Evolutionary conservation across 2,888 invertebrate species (phyloP).

Genomic region (Polydrusus tereticollis): DNA sequence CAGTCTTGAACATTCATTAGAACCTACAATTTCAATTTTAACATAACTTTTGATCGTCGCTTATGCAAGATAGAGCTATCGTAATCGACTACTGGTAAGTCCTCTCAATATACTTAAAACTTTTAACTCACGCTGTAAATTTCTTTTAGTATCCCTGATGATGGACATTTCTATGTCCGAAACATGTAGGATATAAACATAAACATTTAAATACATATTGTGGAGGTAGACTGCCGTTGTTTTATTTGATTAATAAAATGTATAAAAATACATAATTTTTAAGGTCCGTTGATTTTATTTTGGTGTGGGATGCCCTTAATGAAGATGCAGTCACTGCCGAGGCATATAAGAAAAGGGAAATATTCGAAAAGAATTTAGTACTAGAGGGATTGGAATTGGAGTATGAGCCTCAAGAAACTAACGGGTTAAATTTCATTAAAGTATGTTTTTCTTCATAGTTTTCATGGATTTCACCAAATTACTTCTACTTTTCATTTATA

Average conservation of each 20-base stretch:
- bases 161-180: too few species aligned
- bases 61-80: too few species aligned
- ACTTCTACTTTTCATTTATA: too few species aligned
- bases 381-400: slow-evolving; percentile 83
- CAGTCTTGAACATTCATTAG: too few species aligned
- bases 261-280: not conserved
- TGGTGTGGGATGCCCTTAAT: slow-evolving; percentile 79
- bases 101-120: too few species aligned
- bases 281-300: slow-evolving; percentile 82
- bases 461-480: not conserved
- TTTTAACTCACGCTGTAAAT: too few species aligned
- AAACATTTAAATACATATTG: too few species aligned
- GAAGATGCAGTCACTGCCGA: slow-evolving; percentile 68
- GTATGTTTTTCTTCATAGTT: slow-evolving; percentile 64
- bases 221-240: not conserved
- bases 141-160: too few species aligned
- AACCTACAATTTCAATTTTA: too few species aligned
- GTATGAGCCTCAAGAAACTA: slow-evolving; percentile 74
- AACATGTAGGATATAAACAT: too few species aligned
- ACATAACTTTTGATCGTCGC: too few species aligned
- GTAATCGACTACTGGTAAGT: too few species aligned
- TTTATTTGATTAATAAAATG: not conserved
- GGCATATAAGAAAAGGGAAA: slow-evolving; percentile 68
- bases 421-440: slow-evolving; percentile 84
- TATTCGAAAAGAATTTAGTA: slow-evolving; percentile 80